Evolutionary conservation across 1,140 invertebrate species (phyloP), one percentile per base, ranked within the genome.

Genomic region (Neuroterus valhalla): DNA sequence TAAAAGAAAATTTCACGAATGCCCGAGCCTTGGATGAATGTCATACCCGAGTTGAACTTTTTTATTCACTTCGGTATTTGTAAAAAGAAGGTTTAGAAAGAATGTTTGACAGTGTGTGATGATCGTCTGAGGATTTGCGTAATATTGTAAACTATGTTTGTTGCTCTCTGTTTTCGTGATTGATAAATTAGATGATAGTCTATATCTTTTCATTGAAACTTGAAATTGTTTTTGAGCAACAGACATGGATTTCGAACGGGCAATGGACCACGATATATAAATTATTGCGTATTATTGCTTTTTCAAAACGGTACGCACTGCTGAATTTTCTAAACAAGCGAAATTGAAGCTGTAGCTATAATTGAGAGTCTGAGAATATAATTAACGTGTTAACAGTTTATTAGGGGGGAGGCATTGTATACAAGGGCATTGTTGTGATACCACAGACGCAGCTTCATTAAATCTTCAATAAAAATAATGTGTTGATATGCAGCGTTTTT

Each of bases 361-460:
- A 79, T 68, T 23, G 43, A 68, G 31, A 78, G 48, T 70, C 48
- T 42, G 72, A 72, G 48, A 70, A 74, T 80, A 75, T 74, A 68
- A 76, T 11, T 45, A 70, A 77, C 62, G 62, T 38, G 31, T 75
- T 80, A 72, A 81, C 70, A 44, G 46, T 76, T 77, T 75, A 77
- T 76, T 76, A 48, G 70, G 79, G 75, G 80, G 78, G 75, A 80
- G 75, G 77, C 80, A 86, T 86, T 76, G 82, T 81, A 75, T 86
- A 78, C 79, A 83, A 82, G 83, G 82, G 83, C 85, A 85, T 85
- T 86, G 85, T 85, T 86, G 83, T 86, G 85, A 86, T 86, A 86
- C 78, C 84, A 85, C 84, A 85, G 78, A 83, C 82, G 82, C 85
- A 85, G 85, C 84, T 86, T 86, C 81, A 86, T 85, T 84, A 81